Conservation (phyloP, 2,797 vertebrate species). For the Enteromius fasciolatus region DNA sequence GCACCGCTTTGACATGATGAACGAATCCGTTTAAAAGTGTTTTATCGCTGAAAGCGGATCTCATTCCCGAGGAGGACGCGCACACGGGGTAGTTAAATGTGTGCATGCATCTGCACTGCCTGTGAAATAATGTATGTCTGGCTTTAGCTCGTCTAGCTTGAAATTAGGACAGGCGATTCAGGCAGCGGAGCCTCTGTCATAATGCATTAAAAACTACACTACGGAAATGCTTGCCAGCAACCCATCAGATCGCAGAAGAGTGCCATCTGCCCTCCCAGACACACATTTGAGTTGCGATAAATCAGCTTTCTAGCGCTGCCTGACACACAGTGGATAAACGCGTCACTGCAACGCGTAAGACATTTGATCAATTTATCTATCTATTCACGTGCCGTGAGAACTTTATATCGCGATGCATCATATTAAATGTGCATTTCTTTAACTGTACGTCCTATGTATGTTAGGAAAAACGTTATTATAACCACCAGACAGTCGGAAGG, state of each 20-base stretch:
- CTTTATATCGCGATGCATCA: neutral
- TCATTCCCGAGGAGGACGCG: constrained; percentile 6
- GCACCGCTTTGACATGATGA: constrained; percentile 28
- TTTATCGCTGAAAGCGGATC: constrained; percentile 10
- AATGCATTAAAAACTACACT: constrained; percentile 23
- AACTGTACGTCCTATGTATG: neutral
- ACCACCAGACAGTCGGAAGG: neutral
- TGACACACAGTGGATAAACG: constrained; percentile 27
- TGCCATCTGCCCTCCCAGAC: constrained; percentile 39
- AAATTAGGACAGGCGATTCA: constrained; percentile 22
- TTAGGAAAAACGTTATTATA: neutral
- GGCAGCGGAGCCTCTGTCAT: constrained; percentile 7
- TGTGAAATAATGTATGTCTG: constrained; percentile 17
- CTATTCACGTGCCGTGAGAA: neutral
- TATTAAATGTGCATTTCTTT: neutral
- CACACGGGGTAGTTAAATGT: neutral
- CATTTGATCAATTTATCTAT: neutral
- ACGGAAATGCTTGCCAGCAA: constrained; percentile 31
- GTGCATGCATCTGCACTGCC: neutral
- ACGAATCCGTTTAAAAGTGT: constrained; percentile 15
- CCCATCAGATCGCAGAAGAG: neutral
- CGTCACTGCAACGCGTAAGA: neutral
- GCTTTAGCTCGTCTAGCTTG: neutral
- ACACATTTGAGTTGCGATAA: constrained; percentile 23
- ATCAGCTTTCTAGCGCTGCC: constrained; percentile 27